These are phyloP conservation scores for Lepilemur septentrionalis DNA, from an alignment of 2,797 vertebrate species.

Conservation along the genomic window DNA sequence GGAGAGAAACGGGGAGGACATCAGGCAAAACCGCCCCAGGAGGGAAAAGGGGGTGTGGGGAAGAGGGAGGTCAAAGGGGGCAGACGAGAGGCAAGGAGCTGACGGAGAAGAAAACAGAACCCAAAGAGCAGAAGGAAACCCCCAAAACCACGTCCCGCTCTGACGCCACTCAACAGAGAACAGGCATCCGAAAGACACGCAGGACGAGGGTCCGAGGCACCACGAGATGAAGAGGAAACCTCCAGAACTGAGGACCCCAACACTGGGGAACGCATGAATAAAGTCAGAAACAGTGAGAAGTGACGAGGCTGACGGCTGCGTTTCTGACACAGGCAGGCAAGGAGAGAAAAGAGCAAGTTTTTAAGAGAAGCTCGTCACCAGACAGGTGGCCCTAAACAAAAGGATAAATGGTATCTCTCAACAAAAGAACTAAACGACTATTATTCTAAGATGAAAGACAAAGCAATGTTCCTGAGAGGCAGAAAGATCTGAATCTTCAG, in stretches of 20 bases:
- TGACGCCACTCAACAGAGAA: fast-evolving
- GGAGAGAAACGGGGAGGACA: fast-evolving
- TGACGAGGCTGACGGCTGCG: neutral
- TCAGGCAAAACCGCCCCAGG: fast-evolving
- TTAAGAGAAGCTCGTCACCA: neutral
- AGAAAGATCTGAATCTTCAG: neutral
- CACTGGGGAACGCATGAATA: neutral
- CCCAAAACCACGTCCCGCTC: fast-evolving
- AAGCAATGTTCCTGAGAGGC: neutral
- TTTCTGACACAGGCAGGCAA: fast-evolving
- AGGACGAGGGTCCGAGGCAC: neutral
- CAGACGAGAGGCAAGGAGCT: no score
- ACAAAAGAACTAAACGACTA: neutral
- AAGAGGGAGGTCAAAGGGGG: neutral
- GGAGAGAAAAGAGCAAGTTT: neutral
- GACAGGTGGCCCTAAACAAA: fast-evolving
- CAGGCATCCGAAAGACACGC: fast-evolving
- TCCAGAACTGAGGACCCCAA: neutral
- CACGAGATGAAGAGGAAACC: neutral
- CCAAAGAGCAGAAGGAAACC: neutral
- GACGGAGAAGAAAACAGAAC: neutral
- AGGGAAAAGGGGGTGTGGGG: fast-evolving
- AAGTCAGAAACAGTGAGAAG: neutral
- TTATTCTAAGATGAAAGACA: neutral
- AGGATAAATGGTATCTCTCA: neutral